Evolutionary conservation across 2,113 vertebrate species (phyloP), one percentile per base, ranked within the genome.

Genomic region (Leptodactylus fuscus): DNA sequence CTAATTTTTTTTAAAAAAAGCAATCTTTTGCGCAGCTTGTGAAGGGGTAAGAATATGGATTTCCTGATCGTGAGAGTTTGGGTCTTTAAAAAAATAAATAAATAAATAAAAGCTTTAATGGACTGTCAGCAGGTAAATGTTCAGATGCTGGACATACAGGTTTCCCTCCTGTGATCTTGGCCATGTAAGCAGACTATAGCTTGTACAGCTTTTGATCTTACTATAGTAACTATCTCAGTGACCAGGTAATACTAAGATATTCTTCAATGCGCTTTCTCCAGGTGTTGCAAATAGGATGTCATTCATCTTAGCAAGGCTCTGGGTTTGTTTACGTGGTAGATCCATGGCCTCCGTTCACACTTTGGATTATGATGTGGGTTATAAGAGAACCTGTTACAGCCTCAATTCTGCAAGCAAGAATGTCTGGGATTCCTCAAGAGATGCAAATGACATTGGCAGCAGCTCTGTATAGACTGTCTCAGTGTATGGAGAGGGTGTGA

Each of bases 401-500:
- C 41, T 24, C 69, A 46, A 7, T n/a, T 74, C 38, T 74, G 11
- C 5, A n/a, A 46, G 70, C 70, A 24, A 46, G 70, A 24, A 74
- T 10, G 44, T 24, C 38, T 44, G 20, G n/a, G 70, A 41, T 71
- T 41, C 69, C 36, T 71, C 18, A 38, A 71, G 36, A n/a, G 20
- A 71, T 46, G 70, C 70, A 44, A 74, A 46, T 74, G 11, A 15
- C 38, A 24, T 44, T 62, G 55, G 55, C 55, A 81, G 53, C 5
- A 9, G 22, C 38, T 24, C 78, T 41, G 78, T n/a, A 22, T 15
- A 62, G 60, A 62, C 32, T 12, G 24, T 36, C 58, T 3, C 27
- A 55, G 48, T 79, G 76, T 34, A 16, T 2, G 22, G 36, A 62
- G 53, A 24, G 51, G 78, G 53, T 81, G 78, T 44, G 36, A 36